Conservation (phyloP, 2,797 vertebrate species). For the Clarias laeviceps region DNA sequence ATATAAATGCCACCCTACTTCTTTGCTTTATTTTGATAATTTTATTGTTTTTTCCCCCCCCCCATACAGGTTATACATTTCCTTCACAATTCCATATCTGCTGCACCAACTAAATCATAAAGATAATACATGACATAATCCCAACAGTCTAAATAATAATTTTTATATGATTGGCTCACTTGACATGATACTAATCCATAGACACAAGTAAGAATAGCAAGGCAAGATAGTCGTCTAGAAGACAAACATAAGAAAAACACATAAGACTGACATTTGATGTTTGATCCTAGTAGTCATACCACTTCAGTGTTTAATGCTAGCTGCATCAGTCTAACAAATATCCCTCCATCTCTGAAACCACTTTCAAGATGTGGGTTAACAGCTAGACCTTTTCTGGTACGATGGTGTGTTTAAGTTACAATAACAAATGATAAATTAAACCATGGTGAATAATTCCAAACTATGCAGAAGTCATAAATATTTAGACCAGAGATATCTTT, state of each 20-base stretch:
- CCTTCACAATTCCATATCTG: background rate
- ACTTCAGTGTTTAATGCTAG: background rate
- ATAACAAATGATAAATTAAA: background rate
- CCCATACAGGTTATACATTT: background rate
- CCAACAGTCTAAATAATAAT: background rate
- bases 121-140: too few relatives aligned
- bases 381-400: background rate
- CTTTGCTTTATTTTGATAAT: background rate
- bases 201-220: background rate
- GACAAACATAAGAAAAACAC: background rate
- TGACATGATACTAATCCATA: background rate
- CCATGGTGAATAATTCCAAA: background rate
- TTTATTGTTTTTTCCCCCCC: background rate
- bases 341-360: background rate
- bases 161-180: background rate
- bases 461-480: background rate
- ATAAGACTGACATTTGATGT: background rate
- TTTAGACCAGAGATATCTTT: background rate
- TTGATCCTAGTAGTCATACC: background rate
- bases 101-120: background rate
- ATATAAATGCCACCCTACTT: background rate
- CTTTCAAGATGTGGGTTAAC: background rate
- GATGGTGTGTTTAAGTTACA: background rate
- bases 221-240: background rate
- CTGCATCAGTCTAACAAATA: constrained; percentile 2